These are phyloP conservation scores for Gulo gulo DNA, from an alignment of 2,113 vertebrate species.

Conservation along the genomic window DNA sequence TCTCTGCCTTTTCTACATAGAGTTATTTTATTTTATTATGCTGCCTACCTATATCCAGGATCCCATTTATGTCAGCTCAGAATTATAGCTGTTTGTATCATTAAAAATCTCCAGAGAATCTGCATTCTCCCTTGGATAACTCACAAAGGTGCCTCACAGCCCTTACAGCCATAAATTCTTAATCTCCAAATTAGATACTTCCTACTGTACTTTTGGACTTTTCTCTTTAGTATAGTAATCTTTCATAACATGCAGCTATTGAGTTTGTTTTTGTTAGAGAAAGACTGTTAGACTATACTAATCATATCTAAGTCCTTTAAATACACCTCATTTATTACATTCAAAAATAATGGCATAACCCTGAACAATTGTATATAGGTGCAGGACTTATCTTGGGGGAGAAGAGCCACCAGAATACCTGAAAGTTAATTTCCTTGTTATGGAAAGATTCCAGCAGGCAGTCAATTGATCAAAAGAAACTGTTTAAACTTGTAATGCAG, in stretches of 20 bases:
- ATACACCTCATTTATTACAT: constrained; percentile 1
- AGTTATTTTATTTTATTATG: constrained; percentile 37
- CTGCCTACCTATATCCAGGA: not conserved
- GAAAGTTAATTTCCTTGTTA: constrained; percentile 44
- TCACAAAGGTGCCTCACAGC: not conserved
- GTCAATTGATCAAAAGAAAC: constrained; percentile 30
- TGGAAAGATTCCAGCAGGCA: constrained; percentile 6
- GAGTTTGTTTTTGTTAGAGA: constrained; percentile 33
- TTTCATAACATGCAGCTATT: constrained; percentile 45
- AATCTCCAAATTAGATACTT: constrained; percentile 40
- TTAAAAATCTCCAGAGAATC: not conserved
- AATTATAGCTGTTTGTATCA: not conserved
- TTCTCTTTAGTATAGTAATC: constrained; percentile 18
- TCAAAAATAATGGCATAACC: constrained; percentile 12
- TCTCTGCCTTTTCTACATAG: not conserved
- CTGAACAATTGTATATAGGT: not conserved
- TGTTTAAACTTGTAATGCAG: not conserved
- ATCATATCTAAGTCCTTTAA: constrained; percentile 46
- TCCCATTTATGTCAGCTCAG: not conserved
- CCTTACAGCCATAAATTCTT: not conserved
- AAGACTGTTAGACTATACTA: constrained; percentile 12
- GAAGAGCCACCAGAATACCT: not conserved
- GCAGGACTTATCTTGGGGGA: not conserved
- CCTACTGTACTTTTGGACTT: constrained; percentile 13
- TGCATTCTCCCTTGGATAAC: not conserved